Percentiles rank a stretch among this genome's conserved stretches.
Conservation (phyloP, 2,797 vertebrate species). For the Onychomys arenicola region DNA sequence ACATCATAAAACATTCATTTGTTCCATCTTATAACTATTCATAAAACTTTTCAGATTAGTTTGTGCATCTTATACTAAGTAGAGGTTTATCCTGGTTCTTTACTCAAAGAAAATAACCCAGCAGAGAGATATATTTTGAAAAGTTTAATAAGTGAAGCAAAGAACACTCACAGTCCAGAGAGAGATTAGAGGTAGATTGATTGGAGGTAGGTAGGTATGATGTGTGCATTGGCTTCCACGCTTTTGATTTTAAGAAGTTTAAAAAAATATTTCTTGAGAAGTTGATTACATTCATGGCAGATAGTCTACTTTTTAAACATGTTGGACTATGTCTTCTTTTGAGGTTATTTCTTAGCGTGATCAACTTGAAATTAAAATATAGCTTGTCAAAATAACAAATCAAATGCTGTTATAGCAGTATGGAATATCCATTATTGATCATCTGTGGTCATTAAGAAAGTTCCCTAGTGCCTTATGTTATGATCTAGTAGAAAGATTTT, state of each 20-base stretch:
- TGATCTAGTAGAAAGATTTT: neutral
- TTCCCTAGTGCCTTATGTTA: neutral
- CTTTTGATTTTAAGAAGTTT: neutral
- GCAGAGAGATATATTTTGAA: neutral
- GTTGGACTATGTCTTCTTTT: neutral
- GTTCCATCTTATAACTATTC: neutral
- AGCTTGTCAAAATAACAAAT: neutral
- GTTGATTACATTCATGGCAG: neutral
- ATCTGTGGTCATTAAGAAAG: neutral
- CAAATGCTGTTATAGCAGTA: neutral
- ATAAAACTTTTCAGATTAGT: neutral
- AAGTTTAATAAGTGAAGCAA: neutral
- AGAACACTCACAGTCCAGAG: too few relatives aligned
- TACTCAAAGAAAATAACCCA: neutral
- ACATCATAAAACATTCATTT: neutral
- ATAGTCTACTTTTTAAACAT: neutral
- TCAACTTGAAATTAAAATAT: neutral
- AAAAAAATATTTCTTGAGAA: neutral
- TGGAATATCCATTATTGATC: neutral
- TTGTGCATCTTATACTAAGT: neutral
- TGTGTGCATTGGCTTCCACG: neutral
- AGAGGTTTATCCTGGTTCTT: neutral
- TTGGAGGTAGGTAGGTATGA: neutral
- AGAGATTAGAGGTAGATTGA: neutral
- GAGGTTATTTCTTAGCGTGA: neutral